Conservation (phyloP, 2,888 invertebrate genomes). For the Idaea dimidiata region DNA sequence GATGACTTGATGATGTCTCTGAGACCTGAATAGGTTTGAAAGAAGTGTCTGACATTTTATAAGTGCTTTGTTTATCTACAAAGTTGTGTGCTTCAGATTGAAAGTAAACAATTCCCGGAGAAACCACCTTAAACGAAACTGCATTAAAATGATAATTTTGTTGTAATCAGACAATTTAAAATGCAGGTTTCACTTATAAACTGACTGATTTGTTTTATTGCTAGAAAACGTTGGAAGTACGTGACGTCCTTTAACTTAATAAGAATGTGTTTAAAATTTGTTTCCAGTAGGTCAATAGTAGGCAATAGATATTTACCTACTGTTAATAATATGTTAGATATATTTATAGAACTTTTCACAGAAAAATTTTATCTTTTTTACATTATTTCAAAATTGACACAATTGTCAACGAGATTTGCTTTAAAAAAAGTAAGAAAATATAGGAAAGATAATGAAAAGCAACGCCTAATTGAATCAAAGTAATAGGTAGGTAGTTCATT, state of each 20-base stretch:
- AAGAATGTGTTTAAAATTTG: neutral
- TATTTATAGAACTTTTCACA: no score
- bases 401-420: no score
- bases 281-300: neutral
- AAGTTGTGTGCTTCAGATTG: neutral
- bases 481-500: slow-evolving; percentile 19
- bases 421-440: no score
- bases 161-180: slow-evolving; percentile 26
- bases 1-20: no score
- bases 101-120: neutral
- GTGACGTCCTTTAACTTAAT: neutral
- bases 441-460: no score
- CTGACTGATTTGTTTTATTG: slow-evolving; percentile 14
- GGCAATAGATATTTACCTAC: no score
- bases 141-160: slow-evolving; percentile 19
- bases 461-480: neutral
- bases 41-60: no score
- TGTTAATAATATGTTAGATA: no score
- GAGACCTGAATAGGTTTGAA: no score
- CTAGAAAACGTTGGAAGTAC: slow-evolving; percentile 9
- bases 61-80: no score
- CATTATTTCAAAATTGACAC: no score
- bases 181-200: slow-evolving; percentile 20
- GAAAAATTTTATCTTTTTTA: no score
- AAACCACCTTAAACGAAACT: slow-evolving; percentile 2